Evolutionary conservation across 2,113 vertebrate genomes (phyloP).

Genomic region (Rhegmatorhina hoffmannsi): DNA sequence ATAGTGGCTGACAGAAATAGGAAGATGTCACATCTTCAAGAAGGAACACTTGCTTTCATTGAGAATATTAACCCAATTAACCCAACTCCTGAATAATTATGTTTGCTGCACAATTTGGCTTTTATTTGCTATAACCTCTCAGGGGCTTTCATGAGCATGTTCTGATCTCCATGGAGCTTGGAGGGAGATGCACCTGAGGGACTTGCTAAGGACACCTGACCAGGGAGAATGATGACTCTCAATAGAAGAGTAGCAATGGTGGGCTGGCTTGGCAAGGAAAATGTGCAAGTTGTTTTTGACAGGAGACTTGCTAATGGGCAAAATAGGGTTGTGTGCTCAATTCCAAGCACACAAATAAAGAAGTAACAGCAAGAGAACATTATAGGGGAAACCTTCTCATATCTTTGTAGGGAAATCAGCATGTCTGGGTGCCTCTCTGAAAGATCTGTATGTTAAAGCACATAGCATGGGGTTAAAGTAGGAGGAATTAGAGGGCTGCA

Average conservation of each 20-base stretch:
- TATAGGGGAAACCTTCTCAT: not conserved
- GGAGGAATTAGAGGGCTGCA: not conserved
- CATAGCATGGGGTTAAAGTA: accelerated
- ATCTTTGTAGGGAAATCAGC: not conserved
- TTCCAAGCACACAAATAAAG: not conserved
- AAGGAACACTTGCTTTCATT: not conserved
- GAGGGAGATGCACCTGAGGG: not conserved
- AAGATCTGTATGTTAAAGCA: not conserved
- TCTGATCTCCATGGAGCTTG: not conserved
- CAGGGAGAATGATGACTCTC: not conserved
- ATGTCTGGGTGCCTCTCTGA: not conserved
- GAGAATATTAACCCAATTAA: constrained; percentile 47
- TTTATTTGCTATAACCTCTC: not conserved
- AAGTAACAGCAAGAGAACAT: not conserved
- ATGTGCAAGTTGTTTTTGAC: not conserved
- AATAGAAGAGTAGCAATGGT: not conserved
- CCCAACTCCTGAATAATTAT: constrained; percentile 7
- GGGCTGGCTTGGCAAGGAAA: not conserved
- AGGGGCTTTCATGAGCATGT: not conserved
- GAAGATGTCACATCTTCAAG: constrained; percentile 19
- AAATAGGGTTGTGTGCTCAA: not conserved
- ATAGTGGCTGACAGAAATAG: not conserved
- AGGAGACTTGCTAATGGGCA: not conserved
- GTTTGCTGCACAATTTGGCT: not conserved
- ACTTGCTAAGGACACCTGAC: not conserved